A percentile compares a stretch with the other conserved stretches of the same genome.
Conservation (phyloP, 2,797 vertebrate species). For the Mormyrops attenuatus region DNA sequence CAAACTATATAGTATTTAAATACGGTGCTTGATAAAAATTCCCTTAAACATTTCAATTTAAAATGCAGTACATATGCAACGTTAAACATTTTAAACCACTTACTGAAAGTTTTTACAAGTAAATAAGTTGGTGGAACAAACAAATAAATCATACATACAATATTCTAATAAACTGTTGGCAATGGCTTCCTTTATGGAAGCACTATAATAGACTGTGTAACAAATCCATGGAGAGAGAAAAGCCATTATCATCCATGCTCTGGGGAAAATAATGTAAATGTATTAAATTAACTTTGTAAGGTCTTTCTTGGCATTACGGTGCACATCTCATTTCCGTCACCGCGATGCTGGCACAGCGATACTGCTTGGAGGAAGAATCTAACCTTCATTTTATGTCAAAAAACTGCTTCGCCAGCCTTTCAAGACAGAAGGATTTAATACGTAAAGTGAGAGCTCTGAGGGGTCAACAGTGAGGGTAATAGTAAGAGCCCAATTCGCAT, state of each 20-base stretch:
- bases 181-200: background rate
- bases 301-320: conserved; percentile 6
- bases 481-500: background rate
- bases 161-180: conserved; percentile 8
- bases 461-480: background rate
- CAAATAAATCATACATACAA: conserved; percentile 2
- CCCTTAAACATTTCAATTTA: background rate
- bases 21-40: background rate
- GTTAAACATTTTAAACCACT: background rate
- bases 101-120: background rate
- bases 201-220: conserved; percentile 9
- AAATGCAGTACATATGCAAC: background rate
- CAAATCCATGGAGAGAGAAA: background rate
- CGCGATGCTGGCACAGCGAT: background rate
- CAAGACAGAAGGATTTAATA: conserved; percentile 8
- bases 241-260: conserved; percentile 8
- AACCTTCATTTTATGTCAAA: conserved; percentile 13
- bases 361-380: background rate
- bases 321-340: conserved; percentile 12
- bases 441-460: background rate
- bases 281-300: conserved; percentile 6
- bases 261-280: conserved; percentile 10
- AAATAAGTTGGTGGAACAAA: background rate
- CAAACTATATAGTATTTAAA: background rate
- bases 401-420: background rate